Base-by-base conservation (phyloP, 1,140 invertebrate species). In the Brachionus paranguensis region DNA sequence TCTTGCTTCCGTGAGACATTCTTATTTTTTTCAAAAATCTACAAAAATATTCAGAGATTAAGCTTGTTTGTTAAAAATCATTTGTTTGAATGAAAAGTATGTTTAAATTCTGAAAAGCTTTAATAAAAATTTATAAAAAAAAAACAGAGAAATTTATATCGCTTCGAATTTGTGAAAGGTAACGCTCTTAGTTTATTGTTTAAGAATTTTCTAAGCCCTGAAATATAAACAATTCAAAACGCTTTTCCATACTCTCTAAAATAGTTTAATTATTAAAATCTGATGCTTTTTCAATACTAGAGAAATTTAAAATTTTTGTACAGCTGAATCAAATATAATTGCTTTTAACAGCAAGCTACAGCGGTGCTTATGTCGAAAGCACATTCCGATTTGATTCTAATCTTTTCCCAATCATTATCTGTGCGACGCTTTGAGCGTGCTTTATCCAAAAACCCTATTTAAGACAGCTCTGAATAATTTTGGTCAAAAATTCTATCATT, bases 1-100 rank as follows among this genome's bases (percentile, higher is more conserved):
- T 81, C 45, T 81, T 81, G 37, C 4, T 27, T 2, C 64, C 64
- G 78, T 81, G 53, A 27, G 78, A 60, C 78, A 81, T 81, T 81
- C 29, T 74, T 74, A 4, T 33, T 45, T 74, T 76, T 14, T 10
- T 12, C n/a, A 45, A 45, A 76, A 14, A 47, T 47, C 27, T 76
- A 37, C 1, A 50, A 27, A 37, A 37, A 37, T 37, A 37, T 7
- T 37, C 33, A 37, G 33, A 37, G 6, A 37, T 37, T 37, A 37
- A 37, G 33, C 33, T 37, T 37, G 7, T 37, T 5, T 37, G 33
- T 37, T 37, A 37, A 37, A 7, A 37, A 3, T 37, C 33, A 37
- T 55, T 55, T 3, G n/a, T 24, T 55, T 27, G 8, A 60, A 60
- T 20, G 7, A n/a, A 3, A 20, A 20, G 53, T 60, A 24, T 24